Base-by-base conservation (phyloP, 2,888 invertebrate genomes). In the Hymenopus coronatus region DNA sequence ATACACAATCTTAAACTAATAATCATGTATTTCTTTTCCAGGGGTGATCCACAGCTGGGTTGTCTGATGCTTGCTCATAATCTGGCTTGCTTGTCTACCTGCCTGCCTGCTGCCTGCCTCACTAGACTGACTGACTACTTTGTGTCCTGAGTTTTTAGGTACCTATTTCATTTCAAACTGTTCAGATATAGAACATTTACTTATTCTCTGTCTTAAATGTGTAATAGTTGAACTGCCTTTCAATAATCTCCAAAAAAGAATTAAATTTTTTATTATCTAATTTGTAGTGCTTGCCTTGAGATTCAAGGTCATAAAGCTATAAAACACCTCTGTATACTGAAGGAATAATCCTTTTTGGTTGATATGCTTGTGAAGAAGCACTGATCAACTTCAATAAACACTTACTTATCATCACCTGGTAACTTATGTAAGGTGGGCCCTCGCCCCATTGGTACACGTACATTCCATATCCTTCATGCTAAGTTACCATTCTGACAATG, bases 21-120 rank as follows among this genome's bases (percentile, higher is more conserved):
- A 14, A n/a, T 15, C 46, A 15, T 70, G 4, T 87, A 81, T 83
- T 84, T 88, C 81, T 88, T 82, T 89, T 89, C 84, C 89, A 90
- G 90, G 90, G 84, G 89, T 90, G 46, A 89, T 90, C 70, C 90
- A 90, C 89, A 90, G 90, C 84, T 90, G 90, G 90, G 90, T 90
- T 89, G 90, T 90, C 81, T 90, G 90, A 90, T 70, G 54, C 54
- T 70, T 70, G 20, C 54, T 70, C 54, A 70, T 70, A 20, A 70
- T 70, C 54, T 70, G 54, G 54, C 54, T 70, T 70, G 54, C 54
- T 70, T 70, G 54, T 25, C 54, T 70, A 70, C 54, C 54, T 70
- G 54, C 54, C 54, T 70, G 54, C 54, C 54, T 70, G 54, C 25
- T 70, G 54, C 54, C 54, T 70, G 54, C 54, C 54, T 70, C 54